Evolutionary conservation across 2,888 invertebrate genomes (phyloP), one percentile per base, ranked within the genome.

Genomic region (Oegoconia quadripuncta): DNA sequence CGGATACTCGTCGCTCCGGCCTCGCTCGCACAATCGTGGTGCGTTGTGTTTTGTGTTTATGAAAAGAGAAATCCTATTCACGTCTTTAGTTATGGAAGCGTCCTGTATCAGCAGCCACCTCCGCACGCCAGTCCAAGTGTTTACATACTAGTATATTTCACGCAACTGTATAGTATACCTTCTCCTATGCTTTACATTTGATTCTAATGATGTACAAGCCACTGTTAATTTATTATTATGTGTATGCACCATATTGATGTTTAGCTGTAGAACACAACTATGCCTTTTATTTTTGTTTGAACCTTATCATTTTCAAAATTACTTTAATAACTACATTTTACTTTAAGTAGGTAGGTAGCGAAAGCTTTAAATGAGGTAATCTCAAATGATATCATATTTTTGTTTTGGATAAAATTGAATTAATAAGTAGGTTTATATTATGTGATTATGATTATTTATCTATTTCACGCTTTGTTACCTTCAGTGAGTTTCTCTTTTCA

Each of bases 21-120:
- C 89, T 47, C 88, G 88, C 64, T 88, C 88, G 81, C 89, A 89
- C 86, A 87, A 87, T 65, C 90, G 90, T 71, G 90, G 90, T 90
- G 89, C 88, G 90, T 90, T 79, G 79, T 82, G 82, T 79, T 76
- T 61, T 54, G 74, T 86, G 87, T 87, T 87, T 83, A 65, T 86
- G 87, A 87, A 87, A 87, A 87, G 87, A 87, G 87, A 87, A 83
- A 79, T 68, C 64, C 69, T 55, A 55, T 49, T 39, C 42, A 46
- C 33, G 45, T 48, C 56, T 57, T 58, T 54, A 47, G 55, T 58
- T 62, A 57, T 60, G 53, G 55, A 71, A 72, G 74, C 56, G 46
- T 56, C 50, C 50, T 66, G 59, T 67, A 52, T 63, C 62, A 60
- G 66, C 69, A 69, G 65, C 55, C 55, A 59, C 47, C 44, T 52